These are phyloP conservation scores for Trematomus loennbergii DNA, from an alignment of 2,113 vertebrate genomes.

Conservation along the genomic window DNA sequence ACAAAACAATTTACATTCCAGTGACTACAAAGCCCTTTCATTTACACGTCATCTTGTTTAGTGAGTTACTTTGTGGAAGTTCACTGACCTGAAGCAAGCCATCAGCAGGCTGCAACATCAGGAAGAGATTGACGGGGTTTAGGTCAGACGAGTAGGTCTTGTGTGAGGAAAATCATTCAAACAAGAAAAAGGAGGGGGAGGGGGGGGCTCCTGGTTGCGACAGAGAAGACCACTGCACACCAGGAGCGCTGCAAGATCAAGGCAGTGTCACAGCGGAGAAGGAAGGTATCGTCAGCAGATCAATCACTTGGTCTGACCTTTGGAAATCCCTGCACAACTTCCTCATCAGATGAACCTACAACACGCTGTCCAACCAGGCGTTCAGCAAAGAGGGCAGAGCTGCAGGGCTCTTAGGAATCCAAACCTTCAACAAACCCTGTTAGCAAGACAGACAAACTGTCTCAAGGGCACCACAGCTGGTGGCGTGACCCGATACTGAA, in stretches of 20 bases:
- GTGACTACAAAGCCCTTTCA: conserved; percentile 12
- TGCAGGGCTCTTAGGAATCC: background rate
- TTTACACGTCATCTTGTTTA: conserved; percentile 8
- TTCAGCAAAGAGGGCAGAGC: background rate
- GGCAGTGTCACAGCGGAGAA: conserved; percentile 16
- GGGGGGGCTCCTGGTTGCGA: background rate
- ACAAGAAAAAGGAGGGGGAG: conserved; percentile 19
- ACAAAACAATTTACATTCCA: conserved; percentile 28
- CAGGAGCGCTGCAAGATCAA: conserved; percentile 50
- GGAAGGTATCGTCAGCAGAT: conserved; percentile 49
- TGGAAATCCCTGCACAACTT: conserved; percentile 44
- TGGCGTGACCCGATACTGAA: background rate
- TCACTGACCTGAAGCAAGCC: conserved; percentile 44
- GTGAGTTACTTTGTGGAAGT: conserved; percentile 21
- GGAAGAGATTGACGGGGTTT: conserved; percentile 35
- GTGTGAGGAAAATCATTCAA: conserved; percentile 33
- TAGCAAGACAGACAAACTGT: background rate
- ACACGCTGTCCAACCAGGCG: conserved; percentile 9
- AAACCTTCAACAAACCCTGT: conserved; percentile 7
- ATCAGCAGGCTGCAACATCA: conserved; percentile 20
- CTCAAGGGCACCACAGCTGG: conserved; percentile 20
- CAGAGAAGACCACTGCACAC: conserved; percentile 30
- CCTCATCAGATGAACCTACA: conserved; percentile 31
- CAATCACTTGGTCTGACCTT: conserved; percentile 59
- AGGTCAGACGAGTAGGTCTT: conserved; percentile 21